These are phyloP conservation scores for Pseudotriccus pelzelni DNA, from an alignment of 2,797 vertebrate genomes.

Conservation along the genomic window DNA sequence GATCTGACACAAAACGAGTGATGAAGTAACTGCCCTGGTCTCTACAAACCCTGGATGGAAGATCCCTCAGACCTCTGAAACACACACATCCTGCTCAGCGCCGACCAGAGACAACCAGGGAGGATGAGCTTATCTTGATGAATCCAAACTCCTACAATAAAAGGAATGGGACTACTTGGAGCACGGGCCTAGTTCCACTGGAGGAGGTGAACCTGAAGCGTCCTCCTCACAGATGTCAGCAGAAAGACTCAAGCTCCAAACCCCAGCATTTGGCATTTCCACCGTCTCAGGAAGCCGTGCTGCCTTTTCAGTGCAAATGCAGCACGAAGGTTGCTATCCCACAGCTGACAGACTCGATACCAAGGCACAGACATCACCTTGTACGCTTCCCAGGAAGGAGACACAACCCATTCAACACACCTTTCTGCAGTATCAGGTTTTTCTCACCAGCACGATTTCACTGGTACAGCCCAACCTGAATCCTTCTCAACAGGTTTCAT, in stretches of 20 bases:
- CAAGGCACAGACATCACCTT: background rate
- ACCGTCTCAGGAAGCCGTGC: background rate
- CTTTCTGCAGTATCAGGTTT: background rate
- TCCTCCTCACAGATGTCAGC: background rate
- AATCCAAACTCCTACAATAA: background rate
- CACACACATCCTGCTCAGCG: fast-evolving
- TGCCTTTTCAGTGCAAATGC: background rate
- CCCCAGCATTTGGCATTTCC: background rate
- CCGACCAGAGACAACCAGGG: background rate
- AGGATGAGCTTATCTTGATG: background rate
- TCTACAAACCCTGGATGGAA: background rate
- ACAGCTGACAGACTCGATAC: background rate
- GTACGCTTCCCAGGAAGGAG: background rate
- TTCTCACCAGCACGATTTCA: background rate
- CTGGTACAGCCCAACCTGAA: background rate
- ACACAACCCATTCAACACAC: background rate
- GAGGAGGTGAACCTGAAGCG: background rate
- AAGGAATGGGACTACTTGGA: background rate
- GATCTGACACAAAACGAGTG: background rate
- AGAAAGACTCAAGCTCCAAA: background rate
- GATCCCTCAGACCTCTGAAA: background rate
- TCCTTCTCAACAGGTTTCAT: background rate
- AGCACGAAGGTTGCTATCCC: background rate
- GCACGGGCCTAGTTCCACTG: fast-evolving
- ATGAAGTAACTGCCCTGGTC: background rate